Evolutionary conservation across 2,888 invertebrate species (phyloP).

Genomic region (Dioctria linearis): DNA sequence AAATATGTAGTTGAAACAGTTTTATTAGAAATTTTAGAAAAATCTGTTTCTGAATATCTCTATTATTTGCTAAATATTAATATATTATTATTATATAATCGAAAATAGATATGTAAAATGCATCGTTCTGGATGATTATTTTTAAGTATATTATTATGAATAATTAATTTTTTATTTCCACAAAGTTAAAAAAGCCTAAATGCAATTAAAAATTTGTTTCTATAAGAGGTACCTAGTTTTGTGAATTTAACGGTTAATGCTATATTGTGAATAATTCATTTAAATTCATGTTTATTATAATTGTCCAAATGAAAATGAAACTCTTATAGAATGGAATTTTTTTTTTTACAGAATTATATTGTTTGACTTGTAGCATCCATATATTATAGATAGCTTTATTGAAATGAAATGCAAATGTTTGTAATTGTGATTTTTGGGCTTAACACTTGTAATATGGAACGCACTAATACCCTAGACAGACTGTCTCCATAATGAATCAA

Average conservation of each 20-base stretch:
- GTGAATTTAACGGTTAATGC: neutral
- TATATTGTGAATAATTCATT: neutral
- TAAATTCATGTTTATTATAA: neutral
- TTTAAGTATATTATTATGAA: neutral
- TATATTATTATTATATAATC: slow-evolving; percentile 8
- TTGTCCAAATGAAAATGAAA: neutral
- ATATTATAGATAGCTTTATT: slow-evolving; percentile 16
- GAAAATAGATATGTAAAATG: neutral
- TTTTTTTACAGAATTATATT: neutral
- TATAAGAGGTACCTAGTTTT: slow-evolving; percentile 12
- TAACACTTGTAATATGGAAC: slow-evolving; percentile 6
- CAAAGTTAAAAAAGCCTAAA: slow-evolving; percentile 33
- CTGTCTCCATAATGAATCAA: too few species aligned
- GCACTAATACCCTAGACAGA: slow-evolving; percentile 6
- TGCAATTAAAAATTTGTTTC: slow-evolving; percentile 24
- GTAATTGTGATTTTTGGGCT: slow-evolving; percentile 19
- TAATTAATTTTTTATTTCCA: slow-evolving; percentile 46
- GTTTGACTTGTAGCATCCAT: slow-evolving; percentile 19
- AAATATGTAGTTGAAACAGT: slow-evolving; percentile 2
- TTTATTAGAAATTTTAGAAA: slow-evolving; percentile 2
- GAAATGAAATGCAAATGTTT: slow-evolving; percentile 1
- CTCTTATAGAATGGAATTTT: neutral
- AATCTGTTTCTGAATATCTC: slow-evolving; percentile 20
- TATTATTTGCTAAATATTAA: slow-evolving; percentile 16
- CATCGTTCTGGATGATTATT: slow-evolving; percentile 34